Percentiles rank a stretch among this genome's conserved stretches.
phyloP scores from a whole-genome alignment of 2,113 vertebrate species.

The Hippopotamus amphibius region DNA sequence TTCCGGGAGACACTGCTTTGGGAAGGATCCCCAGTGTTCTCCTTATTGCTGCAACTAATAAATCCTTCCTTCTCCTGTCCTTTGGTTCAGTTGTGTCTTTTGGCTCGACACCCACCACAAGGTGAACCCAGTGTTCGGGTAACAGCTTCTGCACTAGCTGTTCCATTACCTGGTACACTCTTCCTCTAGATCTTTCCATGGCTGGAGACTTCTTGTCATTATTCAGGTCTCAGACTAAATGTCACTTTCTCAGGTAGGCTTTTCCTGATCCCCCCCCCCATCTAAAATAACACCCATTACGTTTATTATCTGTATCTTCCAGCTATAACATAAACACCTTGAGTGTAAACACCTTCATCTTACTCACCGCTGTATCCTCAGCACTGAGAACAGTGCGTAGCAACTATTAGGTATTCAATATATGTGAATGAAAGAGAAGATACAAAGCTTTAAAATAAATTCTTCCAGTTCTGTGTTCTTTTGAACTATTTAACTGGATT shows the following conservation, averaged over 20 bases:
- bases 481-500: slow-evolving; percentile 8
- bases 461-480: neutral
- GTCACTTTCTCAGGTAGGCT: neutral
- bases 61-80: neutral
- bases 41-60: neutral
- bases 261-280: neutral
- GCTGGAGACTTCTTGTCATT: neutral
- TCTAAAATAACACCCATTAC: neutral
- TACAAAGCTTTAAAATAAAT: neutral
- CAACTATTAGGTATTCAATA: neutral
- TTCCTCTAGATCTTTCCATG: neutral
- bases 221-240: neutral
- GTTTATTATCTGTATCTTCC: neutral
- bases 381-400: neutral
- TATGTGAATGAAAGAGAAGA: neutral
- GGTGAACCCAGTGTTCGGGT: neutral
- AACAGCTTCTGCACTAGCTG: neutral
- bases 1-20: neutral
- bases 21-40: neutral
- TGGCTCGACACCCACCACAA: neutral
- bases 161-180: neutral
- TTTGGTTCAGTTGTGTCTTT: neutral
- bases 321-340: neutral
- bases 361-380: neutral
- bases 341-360: neutral